A percentile compares a stretch with the other conserved stretches of the same genome.
phyloP scores from a whole-genome alignment of 1,140 invertebrate genomes.

The Pachypsylla venusta region DNA sequence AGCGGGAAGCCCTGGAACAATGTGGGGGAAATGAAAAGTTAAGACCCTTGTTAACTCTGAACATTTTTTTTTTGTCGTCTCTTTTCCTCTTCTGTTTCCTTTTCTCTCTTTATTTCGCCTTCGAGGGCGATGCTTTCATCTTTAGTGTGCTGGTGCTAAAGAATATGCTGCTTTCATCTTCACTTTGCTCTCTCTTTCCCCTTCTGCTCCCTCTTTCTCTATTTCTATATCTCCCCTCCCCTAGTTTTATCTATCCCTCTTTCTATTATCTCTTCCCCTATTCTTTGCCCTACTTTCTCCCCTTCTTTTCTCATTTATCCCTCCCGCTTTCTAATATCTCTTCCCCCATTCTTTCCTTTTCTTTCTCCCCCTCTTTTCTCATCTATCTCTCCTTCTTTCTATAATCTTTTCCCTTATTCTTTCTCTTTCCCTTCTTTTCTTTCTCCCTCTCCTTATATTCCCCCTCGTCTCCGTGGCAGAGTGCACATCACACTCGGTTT shows the following conservation, averaged over 20 bases:
- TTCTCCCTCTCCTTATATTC: background rate
- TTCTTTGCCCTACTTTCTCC: background rate
- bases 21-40: too few species aligned
- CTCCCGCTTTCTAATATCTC: background rate
- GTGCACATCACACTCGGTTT: too few species aligned
- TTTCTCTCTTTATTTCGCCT: background rate
- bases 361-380: slow-evolving; percentile 1
- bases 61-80: background rate
- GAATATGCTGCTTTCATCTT: background rate
- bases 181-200: background rate
- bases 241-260: background rate
- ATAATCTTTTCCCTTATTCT: background rate
- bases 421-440: background rate
- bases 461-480: background rate
- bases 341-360: slow-evolving; percentile 9
- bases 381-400: background rate
- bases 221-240: background rate
- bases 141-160: slow-evolving; percentile 12
- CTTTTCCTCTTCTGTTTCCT: background rate
- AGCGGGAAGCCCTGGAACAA: too few species aligned
- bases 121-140: background rate
- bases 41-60: background rate
- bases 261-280: background rate
- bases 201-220: slow-evolving; percentile 1
- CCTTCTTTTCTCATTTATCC: background rate